Base-by-base conservation (phyloP, 2,888 invertebrate species). In the Thumatha senex region DNA sequence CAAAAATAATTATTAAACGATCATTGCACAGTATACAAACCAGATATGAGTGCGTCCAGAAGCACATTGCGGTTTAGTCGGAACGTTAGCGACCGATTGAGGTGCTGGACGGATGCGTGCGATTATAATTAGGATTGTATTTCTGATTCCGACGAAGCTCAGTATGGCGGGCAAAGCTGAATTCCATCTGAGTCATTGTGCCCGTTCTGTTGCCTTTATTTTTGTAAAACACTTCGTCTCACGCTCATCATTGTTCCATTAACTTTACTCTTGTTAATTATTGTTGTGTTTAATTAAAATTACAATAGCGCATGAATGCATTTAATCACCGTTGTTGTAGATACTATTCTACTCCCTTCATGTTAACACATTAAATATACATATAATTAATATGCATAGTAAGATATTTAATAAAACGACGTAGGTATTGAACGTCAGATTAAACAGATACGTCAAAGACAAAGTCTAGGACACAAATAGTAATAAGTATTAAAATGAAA, bases 121-220 rank as follows among this genome's bases (percentile, higher is more conserved):
- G 89, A 90, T 91, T 91, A 91, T 91, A 91, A 91, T 91, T 91
- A 91, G 91, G 90, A 88, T 86, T 89, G 91, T 91, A 90, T 91
- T 91, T 91, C 90, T 91, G 91, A 91, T 91, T 89, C 86, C 89
- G 85, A 84, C 89, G 88, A 89, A 84, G 84, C 88, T 80, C 80
- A 77, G 86, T 84, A 84, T 86, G 86, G 87, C 88, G 85, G 80
- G 86, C 84, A 82, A 80, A 81, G 82, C 83, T 87, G 85, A 84
- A 90, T 91, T 90, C 91, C 91, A 84, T 86, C 84, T 90, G 90
- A 90, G 90, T 91, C 90, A 91, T 91, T 91, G 90, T 91, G 89
- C 90, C 75, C 86, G 86, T 86, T 91, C 82, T 82, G 86, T 83
- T 84, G 84, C 85, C 89, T 89, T 89, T 90, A 89, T 90, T 91